A percentile compares a stretch with the other conserved stretches of the same genome.
Evolutionary conservation across 2,797 vertebrate species (phyloP).

Genomic region (Melopsittacus undulatus): DNA sequence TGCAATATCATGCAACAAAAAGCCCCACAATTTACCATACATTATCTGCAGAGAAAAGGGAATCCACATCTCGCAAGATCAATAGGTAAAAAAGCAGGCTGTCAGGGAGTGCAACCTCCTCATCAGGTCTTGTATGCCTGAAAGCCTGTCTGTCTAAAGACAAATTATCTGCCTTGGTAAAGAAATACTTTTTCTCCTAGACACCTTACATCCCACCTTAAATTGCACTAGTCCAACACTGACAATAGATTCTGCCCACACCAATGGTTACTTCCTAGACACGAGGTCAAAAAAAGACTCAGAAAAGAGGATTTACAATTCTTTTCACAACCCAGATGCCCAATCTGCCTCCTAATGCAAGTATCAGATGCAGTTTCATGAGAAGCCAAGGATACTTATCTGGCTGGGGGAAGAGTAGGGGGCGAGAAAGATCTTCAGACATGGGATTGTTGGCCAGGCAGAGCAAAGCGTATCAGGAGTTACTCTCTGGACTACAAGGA

Average conservation of each 20-base stretch:
- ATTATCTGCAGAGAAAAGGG: background rate
- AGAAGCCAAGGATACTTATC: background rate
- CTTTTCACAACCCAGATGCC: background rate
- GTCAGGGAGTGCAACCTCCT: background rate
- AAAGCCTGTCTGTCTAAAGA: background rate
- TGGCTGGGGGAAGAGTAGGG: accelerated
- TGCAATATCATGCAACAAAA: accelerated
- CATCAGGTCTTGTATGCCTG: background rate
- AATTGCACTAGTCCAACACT: background rate
- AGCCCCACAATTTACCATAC: background rate
- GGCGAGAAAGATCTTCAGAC: background rate
- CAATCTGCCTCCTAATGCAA: background rate
- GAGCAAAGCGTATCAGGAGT: background rate
- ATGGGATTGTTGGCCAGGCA: background rate
- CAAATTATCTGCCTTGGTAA: background rate
- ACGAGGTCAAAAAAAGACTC: background rate
- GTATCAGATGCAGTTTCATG: background rate
- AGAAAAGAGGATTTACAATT: background rate
- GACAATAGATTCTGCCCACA: background rate
- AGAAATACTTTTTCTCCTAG: background rate
- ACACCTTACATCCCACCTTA: background rate
- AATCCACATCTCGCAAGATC: background rate
- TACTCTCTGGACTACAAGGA: background rate
- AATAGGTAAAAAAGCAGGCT: background rate
- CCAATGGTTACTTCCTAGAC: background rate